Conservation (phyloP, 2,888 invertebrate genomes). For the Tachina lurida region DNA sequence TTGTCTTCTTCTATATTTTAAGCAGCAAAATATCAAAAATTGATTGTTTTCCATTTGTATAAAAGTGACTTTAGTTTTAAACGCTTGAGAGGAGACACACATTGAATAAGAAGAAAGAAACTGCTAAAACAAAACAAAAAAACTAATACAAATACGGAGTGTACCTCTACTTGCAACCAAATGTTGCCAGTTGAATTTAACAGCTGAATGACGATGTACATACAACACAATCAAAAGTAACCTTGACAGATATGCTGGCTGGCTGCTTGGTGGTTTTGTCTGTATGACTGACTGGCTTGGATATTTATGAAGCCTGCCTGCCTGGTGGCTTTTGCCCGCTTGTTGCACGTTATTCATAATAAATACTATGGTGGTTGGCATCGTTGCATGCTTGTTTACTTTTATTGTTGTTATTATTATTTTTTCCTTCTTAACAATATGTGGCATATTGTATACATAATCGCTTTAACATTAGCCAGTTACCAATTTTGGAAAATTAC, state of each 20-base stretch:
- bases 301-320: background rate
- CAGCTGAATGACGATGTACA: slow-evolving; percentile 63
- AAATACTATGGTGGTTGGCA: slow-evolving; percentile 32
- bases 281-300: background rate
- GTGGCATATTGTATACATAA: slow-evolving; percentile 60
- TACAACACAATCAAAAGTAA: slow-evolving; percentile 59
- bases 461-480: slow-evolving; percentile 75
- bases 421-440: slow-evolving; percentile 36
- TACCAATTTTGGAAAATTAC: slow-evolving; percentile 80
- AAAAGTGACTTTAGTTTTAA: slow-evolving; percentile 2
- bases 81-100: background rate
- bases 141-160: slow-evolving; percentile 16
- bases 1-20: background rate
- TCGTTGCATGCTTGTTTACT: slow-evolving; percentile 51
- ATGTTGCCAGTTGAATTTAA: slow-evolving; percentile 60
- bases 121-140: background rate
- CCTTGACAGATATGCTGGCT: slow-evolving; percentile 69
- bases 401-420: slow-evolving; percentile 12
- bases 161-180: slow-evolving; percentile 51
- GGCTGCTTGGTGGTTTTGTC: background rate
- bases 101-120: slow-evolving; percentile 27
- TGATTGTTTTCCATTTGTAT: background rate
- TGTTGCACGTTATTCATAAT: slow-evolving; percentile 9
- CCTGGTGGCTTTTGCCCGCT: slow-evolving; percentile 9
- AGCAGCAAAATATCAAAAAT: slow-evolving; percentile 10